A percentile compares a stretch with the other conserved stretches of the same genome.
phyloP scores from a whole-genome alignment of 1,140 invertebrate species.

The Camponotus floridanus region DNA sequence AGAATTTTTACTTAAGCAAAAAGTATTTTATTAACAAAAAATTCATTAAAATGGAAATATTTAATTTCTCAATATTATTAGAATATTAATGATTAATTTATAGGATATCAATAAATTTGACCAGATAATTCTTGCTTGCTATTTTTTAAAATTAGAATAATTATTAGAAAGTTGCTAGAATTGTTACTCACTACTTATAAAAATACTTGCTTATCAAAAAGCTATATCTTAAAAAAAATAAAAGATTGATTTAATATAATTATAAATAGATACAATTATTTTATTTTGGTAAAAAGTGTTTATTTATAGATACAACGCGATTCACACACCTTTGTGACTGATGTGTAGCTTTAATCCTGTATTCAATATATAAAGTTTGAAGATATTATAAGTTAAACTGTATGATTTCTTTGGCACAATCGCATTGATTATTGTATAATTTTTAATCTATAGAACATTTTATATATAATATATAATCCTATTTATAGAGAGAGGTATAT shows the following conservation, averaged over 20 bases:
- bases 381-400: conserved; percentile 16
- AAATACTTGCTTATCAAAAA: background rate
- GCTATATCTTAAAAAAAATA: background rate
- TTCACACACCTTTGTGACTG: background rate
- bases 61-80: background rate
- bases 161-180: background rate
- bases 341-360: background rate
- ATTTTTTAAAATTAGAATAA: background rate
- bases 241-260: background rate
- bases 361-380: background rate
- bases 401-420: conserved; percentile 45
- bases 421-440: conserved; percentile 8
- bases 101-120: background rate
- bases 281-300: conserved; percentile 20
- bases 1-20: background rate
- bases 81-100: background rate
- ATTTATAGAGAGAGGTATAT: conserved; percentile 12
- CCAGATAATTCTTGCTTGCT: background rate
- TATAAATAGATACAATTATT: background rate
- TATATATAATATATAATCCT: conserved; percentile 49
- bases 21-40: background rate
- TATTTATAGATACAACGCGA: conserved; percentile 24
- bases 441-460: conserved; percentile 60
- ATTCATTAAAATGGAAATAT: background rate
- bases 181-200: background rate